A percentile compares a stretch with the other conserved stretches of the same genome.
Conservation (phyloP, 2,113 vertebrate species). For the Mionectes macconnelli region DNA sequence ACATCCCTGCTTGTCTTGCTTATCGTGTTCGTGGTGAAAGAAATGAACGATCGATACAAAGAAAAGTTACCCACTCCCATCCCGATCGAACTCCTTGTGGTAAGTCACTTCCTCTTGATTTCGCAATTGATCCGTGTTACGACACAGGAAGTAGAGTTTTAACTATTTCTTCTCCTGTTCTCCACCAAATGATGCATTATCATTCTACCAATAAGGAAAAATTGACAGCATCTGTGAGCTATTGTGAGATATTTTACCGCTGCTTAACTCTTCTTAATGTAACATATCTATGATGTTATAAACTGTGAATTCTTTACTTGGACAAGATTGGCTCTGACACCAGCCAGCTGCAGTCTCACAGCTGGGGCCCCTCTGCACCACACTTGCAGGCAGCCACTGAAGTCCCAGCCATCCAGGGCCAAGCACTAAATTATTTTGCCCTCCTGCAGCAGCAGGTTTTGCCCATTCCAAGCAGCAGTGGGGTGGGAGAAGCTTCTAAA, state of each 20-base stretch:
- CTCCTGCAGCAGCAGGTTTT: neutral
- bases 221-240: neutral
- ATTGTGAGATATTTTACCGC: neutral
- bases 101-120: slow-evolving; percentile 64
- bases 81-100: slow-evolving; percentile 92
- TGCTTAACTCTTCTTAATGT: neutral
- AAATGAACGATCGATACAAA: slow-evolving; percentile 90
- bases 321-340: neutral
- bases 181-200: neutral
- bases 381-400: neutral
- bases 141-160: neutral
- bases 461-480: neutral
- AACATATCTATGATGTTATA: neutral
- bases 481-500: neutral
- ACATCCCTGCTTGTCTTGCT: slow-evolving; percentile 85
- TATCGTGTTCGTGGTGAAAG: slow-evolving; percentile 86
- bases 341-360: neutral
- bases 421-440: neutral
- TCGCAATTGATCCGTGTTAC: neutral
- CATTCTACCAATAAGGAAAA: neutral
- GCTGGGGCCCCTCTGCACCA: neutral
- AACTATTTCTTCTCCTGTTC: neutral
- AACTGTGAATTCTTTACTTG: neutral
- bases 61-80: slow-evolving; percentile 89
- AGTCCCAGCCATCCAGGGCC: neutral